Conservation (phyloP, 2,888 invertebrate species). For the Macrosoma leucophasiata region DNA sequence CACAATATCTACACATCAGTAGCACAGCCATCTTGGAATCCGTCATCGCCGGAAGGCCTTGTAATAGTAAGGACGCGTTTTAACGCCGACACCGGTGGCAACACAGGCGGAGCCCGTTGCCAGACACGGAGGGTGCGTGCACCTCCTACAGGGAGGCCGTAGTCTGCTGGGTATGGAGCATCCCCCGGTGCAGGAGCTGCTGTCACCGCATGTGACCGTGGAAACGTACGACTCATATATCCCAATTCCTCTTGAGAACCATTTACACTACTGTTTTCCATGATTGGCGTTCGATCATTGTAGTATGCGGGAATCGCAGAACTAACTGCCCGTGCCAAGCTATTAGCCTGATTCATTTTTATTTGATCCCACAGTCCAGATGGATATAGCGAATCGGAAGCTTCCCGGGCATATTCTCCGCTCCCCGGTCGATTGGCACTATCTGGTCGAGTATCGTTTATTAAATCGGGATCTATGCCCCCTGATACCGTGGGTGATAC, state of each 20-base stretch:
- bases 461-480: conserved; percentile 89
- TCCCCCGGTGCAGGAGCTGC: conserved; percentile 57
- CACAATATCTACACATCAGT: conserved; percentile 85
- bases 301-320: conserved; percentile 77
- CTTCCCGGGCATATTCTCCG: conserved; percentile 86
- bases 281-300: conserved; percentile 85
- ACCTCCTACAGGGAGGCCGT: conserved; percentile 82
- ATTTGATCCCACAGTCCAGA: conserved; percentile 86
- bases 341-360: conserved; percentile 66
- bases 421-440: conserved; percentile 78
- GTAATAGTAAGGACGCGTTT: conserved; percentile 89
- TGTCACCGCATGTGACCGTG: conserved; percentile 75
- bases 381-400: conserved; percentile 84
- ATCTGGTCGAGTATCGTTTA: conserved; percentile 85
- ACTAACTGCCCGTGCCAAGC: conserved; percentile 76
- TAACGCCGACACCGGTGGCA: conserved; percentile 89
- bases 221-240: conserved; percentile 78
- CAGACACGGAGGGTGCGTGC: conserved; percentile 90
- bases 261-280: conserved; percentile 76
- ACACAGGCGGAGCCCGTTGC: conserved; percentile 90
- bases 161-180: conserved; percentile 83
- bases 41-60: conserved; percentile 92
- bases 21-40: conserved; percentile 94
- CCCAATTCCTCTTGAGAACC: conserved; percentile 78
- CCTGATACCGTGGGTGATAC: conserved; percentile 85